Base-by-base conservation (phyloP, 2,797 vertebrate species). In the Okamejei kenojei region DNA sequence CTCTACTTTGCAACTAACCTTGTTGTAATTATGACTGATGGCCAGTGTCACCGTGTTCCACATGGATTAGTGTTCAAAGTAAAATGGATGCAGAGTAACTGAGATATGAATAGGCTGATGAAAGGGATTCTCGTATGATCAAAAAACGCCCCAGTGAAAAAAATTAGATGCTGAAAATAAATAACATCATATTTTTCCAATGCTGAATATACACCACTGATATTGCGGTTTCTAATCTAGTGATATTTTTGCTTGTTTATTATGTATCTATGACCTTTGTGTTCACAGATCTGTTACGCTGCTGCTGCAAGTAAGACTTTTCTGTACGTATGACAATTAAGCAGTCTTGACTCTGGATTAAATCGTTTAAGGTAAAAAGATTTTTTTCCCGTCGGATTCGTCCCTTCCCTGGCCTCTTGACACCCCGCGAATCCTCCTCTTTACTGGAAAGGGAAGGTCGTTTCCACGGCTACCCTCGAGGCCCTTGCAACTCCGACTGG, bases 11-110 rank as follows among this genome's bases (percentile, higher is more conserved):
- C 68, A 92, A 92, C 76, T 74, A 92, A 76, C 90, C 90, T 92
- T 76, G 7, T 92, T 92, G 90, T 92, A 92, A 92, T 54, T 45
- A 54, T 92, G 71, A 92, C 38, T 92, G 90, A 92, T 91, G 26
- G 71, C 90, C 35, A 74, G n/a, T 32, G 35, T 23, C 23, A 92
- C 38, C 54, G 71, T 23, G 26, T 29, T 76, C 90, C 7, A 6
- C 71, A 54, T 38, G 35, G 54, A 29, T 92, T 92, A 54, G 21
- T 54, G 38, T 58, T 76, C 6, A 1, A 13, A 76, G 10, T 29
- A 38, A 54, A 45, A 76, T 7, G 11, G 11, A 54, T 45, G 17
- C 63, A 23, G 63, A 90, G 23, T 35, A n/a, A 38, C 23, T 26
- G 68, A 45, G 90, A 73, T 54, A 54, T 38, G 35, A 74, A 73